Evolutionary conservation across 1,140 invertebrate genomes (phyloP).

Genomic region (Pantala flavescens): DNA sequence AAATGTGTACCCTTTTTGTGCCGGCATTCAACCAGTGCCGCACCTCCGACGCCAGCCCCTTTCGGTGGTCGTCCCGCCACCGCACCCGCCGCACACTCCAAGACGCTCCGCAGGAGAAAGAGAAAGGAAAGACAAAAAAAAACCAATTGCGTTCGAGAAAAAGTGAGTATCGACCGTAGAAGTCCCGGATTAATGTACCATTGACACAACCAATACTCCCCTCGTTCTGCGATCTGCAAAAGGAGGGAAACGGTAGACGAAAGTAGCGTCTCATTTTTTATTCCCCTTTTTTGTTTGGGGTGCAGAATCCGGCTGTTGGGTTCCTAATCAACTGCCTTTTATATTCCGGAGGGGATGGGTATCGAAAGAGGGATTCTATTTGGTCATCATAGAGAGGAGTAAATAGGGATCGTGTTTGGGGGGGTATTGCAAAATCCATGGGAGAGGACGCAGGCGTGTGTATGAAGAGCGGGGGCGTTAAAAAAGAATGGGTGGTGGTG

Average conservation of each 20-base stretch:
- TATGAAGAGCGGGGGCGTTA: neutral
- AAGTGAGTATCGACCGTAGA: neutral
- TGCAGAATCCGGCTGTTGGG: neutral
- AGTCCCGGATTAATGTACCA: neutral
- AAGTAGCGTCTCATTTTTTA: neutral
- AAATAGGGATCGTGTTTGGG: neutral
- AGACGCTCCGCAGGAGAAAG: no score
- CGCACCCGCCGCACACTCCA: no score
- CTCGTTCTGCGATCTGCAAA: neutral
- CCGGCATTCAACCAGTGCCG: no score
- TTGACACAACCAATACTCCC: conserved; percentile 4
- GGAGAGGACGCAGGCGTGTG: neutral
- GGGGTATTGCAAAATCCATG: neutral
- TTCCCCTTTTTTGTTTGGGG: conserved; percentile 8
- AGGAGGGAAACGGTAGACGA: neutral
- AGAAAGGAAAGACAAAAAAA: no score
- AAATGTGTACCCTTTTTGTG: no score
- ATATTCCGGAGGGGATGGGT: neutral
- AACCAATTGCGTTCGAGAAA: no score
- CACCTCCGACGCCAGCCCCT: no score
- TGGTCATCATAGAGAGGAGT: neutral
- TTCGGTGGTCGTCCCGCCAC: no score
- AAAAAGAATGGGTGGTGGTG: neutral
- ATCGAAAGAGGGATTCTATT: neutral
- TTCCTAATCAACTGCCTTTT: conserved; percentile 6